Conservation (phyloP, 2,113 vertebrate species). For the Aegotheles bennettii region DNA sequence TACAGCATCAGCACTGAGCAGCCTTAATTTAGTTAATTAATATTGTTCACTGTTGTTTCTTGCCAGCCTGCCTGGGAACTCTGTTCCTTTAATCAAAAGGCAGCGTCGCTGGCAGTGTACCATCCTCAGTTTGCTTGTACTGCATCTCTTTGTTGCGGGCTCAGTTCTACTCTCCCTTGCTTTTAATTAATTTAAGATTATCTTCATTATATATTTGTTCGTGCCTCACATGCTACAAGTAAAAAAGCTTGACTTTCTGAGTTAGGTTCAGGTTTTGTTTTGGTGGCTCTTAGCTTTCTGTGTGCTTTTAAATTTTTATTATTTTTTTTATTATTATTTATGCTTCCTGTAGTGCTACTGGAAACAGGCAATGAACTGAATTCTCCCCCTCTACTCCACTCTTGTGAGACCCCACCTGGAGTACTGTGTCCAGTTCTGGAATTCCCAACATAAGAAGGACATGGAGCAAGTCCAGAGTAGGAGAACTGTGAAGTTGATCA, state of each 20-base stretch:
- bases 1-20: background rate
- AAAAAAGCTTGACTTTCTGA: background rate
- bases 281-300: background rate
- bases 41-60: background rate
- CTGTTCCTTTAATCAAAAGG: background rate
- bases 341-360: background rate
- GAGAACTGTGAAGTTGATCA: too few species aligned
- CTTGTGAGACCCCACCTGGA: too few species aligned
- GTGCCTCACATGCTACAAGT: background rate
- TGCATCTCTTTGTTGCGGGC: constrained; percentile 1
- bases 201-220: background rate
- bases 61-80: background rate
- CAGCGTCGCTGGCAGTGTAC: background rate
- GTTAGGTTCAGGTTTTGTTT: background rate
- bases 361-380: background rate
- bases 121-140: background rate
- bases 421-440: too few species aligned
- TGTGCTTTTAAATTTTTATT: background rate
- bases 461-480: too few species aligned
- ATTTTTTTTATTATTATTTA: background rate
- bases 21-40: background rate
- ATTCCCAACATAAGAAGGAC: too few species aligned
- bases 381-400: too few species aligned
- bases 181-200: constrained; percentile 55
- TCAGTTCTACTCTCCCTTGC: background rate